Percentiles rank a stretch among this genome's conserved stretches.
These are phyloP conservation scores for Gulo gulo DNA, from an alignment of 2,113 vertebrate species.

Conservation along the genomic window DNA sequence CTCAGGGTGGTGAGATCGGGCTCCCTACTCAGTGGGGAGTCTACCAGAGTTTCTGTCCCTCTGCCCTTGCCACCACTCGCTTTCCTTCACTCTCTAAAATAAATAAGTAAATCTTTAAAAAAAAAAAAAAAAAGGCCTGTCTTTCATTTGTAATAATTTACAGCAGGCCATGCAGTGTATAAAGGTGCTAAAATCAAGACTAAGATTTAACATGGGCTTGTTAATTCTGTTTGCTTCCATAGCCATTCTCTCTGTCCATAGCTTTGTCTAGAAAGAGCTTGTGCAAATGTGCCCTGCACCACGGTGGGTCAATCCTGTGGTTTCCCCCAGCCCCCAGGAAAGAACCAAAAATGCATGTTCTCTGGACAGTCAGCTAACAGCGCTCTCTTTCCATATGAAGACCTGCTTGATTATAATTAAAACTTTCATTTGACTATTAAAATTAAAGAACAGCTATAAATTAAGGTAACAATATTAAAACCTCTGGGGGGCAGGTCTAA, in stretches of 20 bases:
- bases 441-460: slow-evolving; percentile 66
- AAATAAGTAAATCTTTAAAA: too few species aligned
- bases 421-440: slow-evolving; percentile 67
- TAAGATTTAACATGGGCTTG: neutral
- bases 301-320: neutral
- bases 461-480: slow-evolving; percentile 56
- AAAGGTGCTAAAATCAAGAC: neutral
- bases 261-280: neutral
- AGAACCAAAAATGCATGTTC: neutral
- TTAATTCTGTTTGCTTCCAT: neutral
- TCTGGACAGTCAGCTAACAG: neutral
- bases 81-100: too few species aligned
- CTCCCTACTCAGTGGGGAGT: neutral
- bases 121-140: neutral
- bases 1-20: neutral
- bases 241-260: neutral
- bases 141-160: neutral
- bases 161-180: neutral
- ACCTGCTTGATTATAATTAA: slow-evolving; percentile 67
- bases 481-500: slow-evolving; percentile 43
- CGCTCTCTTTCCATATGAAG: neutral
- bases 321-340: neutral
- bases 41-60: too few species aligned
- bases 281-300: neutral
- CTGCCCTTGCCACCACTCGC: too few species aligned